A percentile compares a stretch with the other conserved stretches of the same genome.
Evolutionary conservation across 2,113 vertebrate genomes (phyloP).

Genomic region (Trochalopteron elliotii): DNA sequence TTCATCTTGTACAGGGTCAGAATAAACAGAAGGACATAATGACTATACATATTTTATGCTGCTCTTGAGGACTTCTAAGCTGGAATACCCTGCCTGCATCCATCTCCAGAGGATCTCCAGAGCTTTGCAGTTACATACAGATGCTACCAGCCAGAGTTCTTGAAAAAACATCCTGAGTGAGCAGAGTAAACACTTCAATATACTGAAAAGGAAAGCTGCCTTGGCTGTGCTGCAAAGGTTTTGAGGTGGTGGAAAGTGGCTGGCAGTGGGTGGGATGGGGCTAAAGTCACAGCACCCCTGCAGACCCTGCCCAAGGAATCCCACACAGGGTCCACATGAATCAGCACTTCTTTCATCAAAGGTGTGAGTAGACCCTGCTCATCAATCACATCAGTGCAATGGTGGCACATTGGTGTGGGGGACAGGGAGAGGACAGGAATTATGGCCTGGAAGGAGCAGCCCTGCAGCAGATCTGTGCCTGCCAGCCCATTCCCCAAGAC

Average conservation of each 20-base stretch:
- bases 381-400: neutral
- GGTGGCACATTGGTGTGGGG: neutral
- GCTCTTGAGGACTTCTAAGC: neutral
- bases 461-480: neutral
- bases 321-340: neutral
- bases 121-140: neutral
- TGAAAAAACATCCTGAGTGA: neutral
- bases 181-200: neutral
- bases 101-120: neutral
- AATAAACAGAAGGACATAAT: neutral
- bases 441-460: neutral
- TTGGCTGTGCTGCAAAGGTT: neutral
- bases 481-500: neutral
- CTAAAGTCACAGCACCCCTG: neutral
- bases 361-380: neutral
- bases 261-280: neutral
- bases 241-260: neutral
- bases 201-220: neutral
- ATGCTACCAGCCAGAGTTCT: neutral
- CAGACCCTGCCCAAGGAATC: neutral
- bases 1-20: neutral
- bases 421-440: neutral
- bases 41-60: neutral
- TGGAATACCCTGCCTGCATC: neutral
- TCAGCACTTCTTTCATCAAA: neutral